Evolutionary conservation across 2,888 invertebrate genomes (phyloP).

Genomic region (Tenthredo amoena): DNA sequence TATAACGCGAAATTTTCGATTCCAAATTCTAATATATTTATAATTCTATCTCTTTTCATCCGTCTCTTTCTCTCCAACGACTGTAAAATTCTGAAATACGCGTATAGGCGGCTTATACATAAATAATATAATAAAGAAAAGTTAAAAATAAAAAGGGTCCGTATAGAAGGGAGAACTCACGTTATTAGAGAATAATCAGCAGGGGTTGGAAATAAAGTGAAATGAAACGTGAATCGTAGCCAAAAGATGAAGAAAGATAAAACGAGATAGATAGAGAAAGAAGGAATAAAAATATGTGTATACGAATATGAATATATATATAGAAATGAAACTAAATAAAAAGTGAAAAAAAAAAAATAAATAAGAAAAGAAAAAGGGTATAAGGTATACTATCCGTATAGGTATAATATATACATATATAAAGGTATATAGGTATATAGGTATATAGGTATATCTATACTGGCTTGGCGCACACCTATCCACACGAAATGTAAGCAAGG

Average conservation of each 20-base stretch:
- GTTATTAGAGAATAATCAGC: conserved; percentile 39
- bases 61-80: neutral
- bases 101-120: neutral
- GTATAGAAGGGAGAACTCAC: conserved; percentile 27
- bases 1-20: neutral
- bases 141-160: neutral
- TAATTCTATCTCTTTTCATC: neutral
- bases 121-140: neutral
- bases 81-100: neutral
- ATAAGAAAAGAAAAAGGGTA: neutral
- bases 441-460: neutral
- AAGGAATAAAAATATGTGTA: neutral
- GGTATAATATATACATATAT: no score
- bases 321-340: conserved; percentile 12
- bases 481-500: conserved; percentile 28
- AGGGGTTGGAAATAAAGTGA: conserved; percentile 58
- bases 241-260: neutral
- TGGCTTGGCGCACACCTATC: neutral
- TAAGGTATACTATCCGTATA: conserved; percentile 61
- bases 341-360: neutral
- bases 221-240: conserved; percentile 54
- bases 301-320: neutral
- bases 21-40: neutral
- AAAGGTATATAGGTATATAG: neutral
- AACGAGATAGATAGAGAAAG: neutral